These are phyloP conservation scores for Neomicropteryx cornuta DNA, from an alignment of 1,140 invertebrate genomes.

Conservation along the genomic window DNA sequence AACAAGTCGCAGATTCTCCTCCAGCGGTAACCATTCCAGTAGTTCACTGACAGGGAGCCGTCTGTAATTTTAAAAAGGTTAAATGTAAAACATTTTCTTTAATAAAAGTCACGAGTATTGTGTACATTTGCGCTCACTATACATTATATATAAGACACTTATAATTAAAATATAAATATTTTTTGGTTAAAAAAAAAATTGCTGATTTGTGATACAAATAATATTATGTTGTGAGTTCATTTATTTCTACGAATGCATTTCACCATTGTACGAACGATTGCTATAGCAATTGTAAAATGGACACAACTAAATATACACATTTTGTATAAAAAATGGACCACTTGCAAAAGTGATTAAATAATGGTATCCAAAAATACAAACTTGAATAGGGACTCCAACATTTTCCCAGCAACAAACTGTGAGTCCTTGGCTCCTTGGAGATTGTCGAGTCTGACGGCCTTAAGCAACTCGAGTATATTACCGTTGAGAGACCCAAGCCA, in stretches of 20 bases:
- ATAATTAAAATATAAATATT: not conserved
- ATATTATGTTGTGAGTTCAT: too few species aligned
- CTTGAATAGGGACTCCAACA: constrained; percentile 36
- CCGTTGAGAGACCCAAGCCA: constrained; percentile 35
- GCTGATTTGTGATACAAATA: not conserved
- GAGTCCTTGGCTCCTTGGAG: constrained; percentile 35
- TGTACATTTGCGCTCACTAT: not conserved
- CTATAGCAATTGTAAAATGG: too few species aligned
- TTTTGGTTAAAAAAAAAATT: not conserved
- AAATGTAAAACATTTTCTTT: not conserved
- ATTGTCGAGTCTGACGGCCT: constrained; percentile 34
- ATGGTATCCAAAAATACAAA: constrained; percentile 16
- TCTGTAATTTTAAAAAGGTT: constrained; percentile 13
- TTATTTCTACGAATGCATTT: too few species aligned
- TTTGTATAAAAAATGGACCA: too few species aligned
- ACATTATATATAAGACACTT: not conserved
- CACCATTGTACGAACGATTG: too few species aligned
- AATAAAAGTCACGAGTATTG: too few species aligned
- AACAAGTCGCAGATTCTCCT: constrained; percentile 28
- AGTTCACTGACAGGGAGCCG: constrained; percentile 33
- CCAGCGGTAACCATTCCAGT: constrained; percentile 35
- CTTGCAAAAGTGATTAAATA: too few species aligned
- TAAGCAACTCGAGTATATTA: constrained; percentile 32
- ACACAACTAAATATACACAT: too few species aligned
- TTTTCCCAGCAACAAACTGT: constrained; percentile 33